Percentiles rank a stretch among this genome's conserved stretches.
These are phyloP conservation scores for Reinhardtius hippoglossoides DNA, from an alignment of 2,113 vertebrate genomes.

Conservation along the genomic window DNA sequence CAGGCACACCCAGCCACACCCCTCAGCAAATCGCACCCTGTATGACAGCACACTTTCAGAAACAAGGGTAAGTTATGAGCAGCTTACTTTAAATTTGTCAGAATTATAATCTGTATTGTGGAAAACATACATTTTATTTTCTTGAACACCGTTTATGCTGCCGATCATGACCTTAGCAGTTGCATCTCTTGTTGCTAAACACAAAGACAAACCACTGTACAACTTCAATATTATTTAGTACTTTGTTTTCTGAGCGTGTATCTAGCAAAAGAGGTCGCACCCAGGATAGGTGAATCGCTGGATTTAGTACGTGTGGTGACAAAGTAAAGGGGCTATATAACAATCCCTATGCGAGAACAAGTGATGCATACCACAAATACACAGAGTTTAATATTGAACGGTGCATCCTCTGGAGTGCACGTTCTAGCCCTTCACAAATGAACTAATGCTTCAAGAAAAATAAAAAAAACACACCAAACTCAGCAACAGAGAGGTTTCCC, in stretches of 20 bases:
- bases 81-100: neutral
- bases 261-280: neutral
- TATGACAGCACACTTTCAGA: constrained; percentile 9
- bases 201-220: neutral
- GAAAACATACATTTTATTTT: neutral
- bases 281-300: neutral
- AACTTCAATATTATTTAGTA: neutral
- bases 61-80: constrained; percentile 23
- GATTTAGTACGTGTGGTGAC: neutral
- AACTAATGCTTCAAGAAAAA: constrained; percentile 36
- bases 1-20: neutral
- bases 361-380: constrained; percentile 36
- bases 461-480: constrained; percentile 1
- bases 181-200: neutral
- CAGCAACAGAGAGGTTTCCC: constrained; percentile 10
- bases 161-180: constrained; percentile 3
- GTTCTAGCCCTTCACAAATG: constrained; percentile 81
- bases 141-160: neutral
- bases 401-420: constrained; percentile 55
- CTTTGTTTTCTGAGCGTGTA: neutral
- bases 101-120: neutral
- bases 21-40: neutral
- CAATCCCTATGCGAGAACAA: neutral
- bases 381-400: constrained; percentile 46
- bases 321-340: neutral